Conservation (phyloP, 2,113 vertebrate genomes). For the Lepus timidus region DNA sequence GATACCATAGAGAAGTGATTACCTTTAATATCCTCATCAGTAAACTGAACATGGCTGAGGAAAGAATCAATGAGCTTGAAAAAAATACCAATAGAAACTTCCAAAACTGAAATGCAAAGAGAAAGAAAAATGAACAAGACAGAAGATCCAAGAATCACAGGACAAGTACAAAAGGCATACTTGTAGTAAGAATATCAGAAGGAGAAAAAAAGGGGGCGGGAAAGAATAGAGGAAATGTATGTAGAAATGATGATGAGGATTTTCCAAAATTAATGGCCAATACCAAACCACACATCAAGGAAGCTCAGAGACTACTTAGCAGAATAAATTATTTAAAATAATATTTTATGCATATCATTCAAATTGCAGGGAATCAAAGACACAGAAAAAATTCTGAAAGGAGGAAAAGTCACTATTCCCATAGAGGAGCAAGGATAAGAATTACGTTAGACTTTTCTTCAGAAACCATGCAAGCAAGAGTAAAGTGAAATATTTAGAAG, state of each 20-base stretch:
- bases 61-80: not conserved
- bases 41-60: not conserved
- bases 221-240: not conserved
- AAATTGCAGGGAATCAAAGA: not conserved
- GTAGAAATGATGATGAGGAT: not conserved
- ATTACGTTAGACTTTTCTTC: not conserved
- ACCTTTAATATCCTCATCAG: not conserved
- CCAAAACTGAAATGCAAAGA: not conserved
- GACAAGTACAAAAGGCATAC: not conserved
- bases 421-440: not conserved
- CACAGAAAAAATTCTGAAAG: not conserved
- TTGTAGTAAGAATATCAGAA: not conserved
- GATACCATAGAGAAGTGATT: not conserved
- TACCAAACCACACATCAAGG: not conserved
- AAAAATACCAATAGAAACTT: not conserved
- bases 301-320: not conserved
- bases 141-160: not conserved
- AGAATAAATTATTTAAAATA: not conserved
- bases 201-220: not conserved
- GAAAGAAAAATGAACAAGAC: not conserved
- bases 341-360: too few species aligned
- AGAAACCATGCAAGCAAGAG: not conserved
- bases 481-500: not conserved
- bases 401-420: not conserved
- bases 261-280: conserved; percentile 7